These are phyloP conservation scores for Chrysolina haemoptera DNA, from an alignment of 2,888 invertebrate genomes.

Conservation along the genomic window DNA sequence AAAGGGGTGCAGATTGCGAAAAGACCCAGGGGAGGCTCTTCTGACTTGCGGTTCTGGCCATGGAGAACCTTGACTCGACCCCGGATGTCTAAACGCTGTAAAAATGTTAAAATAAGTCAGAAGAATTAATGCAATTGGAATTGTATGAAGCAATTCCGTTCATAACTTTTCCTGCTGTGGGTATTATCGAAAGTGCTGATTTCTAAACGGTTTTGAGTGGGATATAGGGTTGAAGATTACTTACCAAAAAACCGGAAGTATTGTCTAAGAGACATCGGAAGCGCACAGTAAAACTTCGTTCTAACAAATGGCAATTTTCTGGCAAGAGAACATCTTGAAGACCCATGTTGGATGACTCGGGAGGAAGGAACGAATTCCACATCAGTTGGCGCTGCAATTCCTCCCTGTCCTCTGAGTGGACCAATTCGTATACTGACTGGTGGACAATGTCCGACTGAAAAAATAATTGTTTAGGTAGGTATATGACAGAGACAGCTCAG, in stretches of 20 bases:
- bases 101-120: conserved; percentile 48
- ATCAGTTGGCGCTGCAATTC: conserved; percentile 95
- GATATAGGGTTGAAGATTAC: conserved; percentile 57
- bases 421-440: conserved; percentile 98
- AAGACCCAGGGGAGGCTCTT: conserved; percentile 93
- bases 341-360: conserved; percentile 82
- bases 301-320: conserved; percentile 91
- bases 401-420: conserved; percentile 98
- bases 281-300: conserved; percentile 97
- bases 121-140: too few species aligned
- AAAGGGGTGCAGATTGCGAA: conserved; percentile 99
- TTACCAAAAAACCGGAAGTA: conserved; percentile 98
- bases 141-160: too few species aligned
- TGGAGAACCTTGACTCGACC: conserved; percentile 96
- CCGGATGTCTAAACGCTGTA: conserved; percentile 96
- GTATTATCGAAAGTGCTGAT: too few species aligned
- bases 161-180: too few species aligned
- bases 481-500: too few species aligned
- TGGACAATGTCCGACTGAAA: conserved; percentile 99
- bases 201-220: too few species aligned
- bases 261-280: conserved; percentile 99
- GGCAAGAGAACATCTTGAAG: conserved; percentile 91
- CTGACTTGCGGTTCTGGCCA: conserved; percentile 95
- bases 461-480: too few species aligned
- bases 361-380: conserved; percentile 94